A percentile compares a stretch with the other conserved stretches of the same genome.
Evolutionary conservation across 2,113 vertebrate species (phyloP).

Genomic region (Triplophysa tibetana): DNA sequence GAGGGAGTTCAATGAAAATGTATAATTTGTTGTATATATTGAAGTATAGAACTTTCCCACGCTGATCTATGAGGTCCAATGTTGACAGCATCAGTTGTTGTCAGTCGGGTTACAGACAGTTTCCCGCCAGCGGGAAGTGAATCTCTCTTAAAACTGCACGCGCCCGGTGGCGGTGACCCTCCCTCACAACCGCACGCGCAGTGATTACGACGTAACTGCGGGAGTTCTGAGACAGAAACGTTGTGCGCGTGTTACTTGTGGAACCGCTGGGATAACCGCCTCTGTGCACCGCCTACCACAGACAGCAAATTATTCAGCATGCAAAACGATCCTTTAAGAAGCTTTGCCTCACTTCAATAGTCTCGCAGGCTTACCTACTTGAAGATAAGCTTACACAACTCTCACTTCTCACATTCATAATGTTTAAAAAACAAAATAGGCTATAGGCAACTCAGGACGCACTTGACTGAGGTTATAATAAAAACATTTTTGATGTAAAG

Average conservation of each 20-base stretch:
- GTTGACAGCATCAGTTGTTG: background rate
- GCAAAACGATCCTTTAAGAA: slow-evolving; percentile 8
- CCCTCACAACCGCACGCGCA: background rate
- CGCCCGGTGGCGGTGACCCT: background rate
- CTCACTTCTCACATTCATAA: background rate
- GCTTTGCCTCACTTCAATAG: background rate
- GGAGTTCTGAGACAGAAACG: background rate
- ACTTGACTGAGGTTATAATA: background rate
- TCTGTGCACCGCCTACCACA: slow-evolving; percentile 8
- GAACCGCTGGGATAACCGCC: background rate
- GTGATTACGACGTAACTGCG: background rate
- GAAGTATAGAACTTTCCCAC: background rate
- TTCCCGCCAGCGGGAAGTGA: slow-evolving; percentile 22
- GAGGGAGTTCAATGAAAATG: background rate
- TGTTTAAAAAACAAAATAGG: too few relatives aligned
- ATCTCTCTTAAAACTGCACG: background rate
- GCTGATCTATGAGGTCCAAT: background rate
- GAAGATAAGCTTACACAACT: background rate
- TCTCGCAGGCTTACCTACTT: background rate
- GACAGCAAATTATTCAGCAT: background rate
- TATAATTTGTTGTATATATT: too few relatives aligned
- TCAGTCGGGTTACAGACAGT: background rate
- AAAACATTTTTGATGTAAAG: background rate
- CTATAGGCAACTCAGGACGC: too few relatives aligned
- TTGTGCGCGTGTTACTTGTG: background rate